Evolutionary conservation across 2,797 vertebrate species (phyloP).

Genomic region (Chaetodon trifasciatus): DNA sequence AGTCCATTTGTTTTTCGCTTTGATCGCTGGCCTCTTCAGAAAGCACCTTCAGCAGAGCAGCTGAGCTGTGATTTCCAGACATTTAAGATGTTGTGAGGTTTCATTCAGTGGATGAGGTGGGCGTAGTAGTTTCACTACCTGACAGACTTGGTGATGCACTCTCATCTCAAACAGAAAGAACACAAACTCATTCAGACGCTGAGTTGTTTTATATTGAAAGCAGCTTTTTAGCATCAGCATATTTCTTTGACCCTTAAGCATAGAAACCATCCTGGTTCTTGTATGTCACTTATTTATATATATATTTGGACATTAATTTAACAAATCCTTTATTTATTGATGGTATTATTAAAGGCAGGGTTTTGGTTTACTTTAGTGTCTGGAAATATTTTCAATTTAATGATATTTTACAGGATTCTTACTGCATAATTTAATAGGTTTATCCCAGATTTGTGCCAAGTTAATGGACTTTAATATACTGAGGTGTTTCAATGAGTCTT

Average conservation of each 20-base stretch:
- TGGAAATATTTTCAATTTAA: not conserved
- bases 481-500: not conserved
- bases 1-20: conserved; percentile 20
- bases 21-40: conserved; percentile 37
- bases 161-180: not conserved
- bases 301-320: not conserved
- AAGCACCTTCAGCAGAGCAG: conserved; percentile 20
- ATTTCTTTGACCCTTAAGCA: not conserved
- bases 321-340: too few relatives aligned
- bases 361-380: too few relatives aligned
- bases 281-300: not conserved
- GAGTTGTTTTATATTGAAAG: not conserved
- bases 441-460: not conserved
- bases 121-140: conserved; percentile 16
- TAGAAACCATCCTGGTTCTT: not conserved
- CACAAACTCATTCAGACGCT: not conserved
- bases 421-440: too few relatives aligned
- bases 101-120: conserved; percentile 8
- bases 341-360: too few relatives aligned
- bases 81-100: conserved; percentile 4
- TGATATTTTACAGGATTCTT: not conserved
- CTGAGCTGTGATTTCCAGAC: conserved; percentile 31
- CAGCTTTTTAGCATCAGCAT: not conserved
- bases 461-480: not conserved
- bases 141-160: not conserved